Percentiles rank a stretch among this genome's conserved stretches.
Conservation (phyloP, 2,113 vertebrate genomes). For the Acrocephalus arundinaceus region DNA sequence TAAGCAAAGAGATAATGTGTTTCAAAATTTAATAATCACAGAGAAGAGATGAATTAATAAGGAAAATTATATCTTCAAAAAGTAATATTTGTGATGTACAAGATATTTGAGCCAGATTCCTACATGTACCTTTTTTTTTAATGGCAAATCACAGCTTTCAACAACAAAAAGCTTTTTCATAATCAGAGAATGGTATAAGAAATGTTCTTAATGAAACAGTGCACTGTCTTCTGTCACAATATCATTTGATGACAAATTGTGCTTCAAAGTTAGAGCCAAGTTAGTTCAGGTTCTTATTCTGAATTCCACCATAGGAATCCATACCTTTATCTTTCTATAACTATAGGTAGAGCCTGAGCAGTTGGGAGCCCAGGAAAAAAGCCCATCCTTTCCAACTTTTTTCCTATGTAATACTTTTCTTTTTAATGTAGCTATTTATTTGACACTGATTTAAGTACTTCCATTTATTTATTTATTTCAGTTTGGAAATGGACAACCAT, state of each 20-base stretch:
- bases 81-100: not conserved
- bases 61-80: not conserved
- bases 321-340: not conserved
- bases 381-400: not conserved
- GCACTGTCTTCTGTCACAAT: slow-evolving; percentile 28
- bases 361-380: not conserved
- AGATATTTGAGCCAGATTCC: not conserved
- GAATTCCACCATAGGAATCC: not conserved
- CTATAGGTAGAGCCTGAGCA: not conserved
- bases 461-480: not conserved
- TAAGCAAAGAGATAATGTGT: not conserved
- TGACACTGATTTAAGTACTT: not conserved
- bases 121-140: not conserved
- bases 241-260: slow-evolving; percentile 44
- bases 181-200: slow-evolving; percentile 1
- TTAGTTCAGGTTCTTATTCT: not conserved
- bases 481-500: not conserved
- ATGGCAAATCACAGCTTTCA: not conserved
- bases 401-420: not conserved
- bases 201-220: slow-evolving; percentile 26
- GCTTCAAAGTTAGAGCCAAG: slow-evolving; percentile 32
- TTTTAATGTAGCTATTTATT: not conserved
- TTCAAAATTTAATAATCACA: not conserved
- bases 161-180: slow-evolving; percentile 2
- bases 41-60: not conserved